Evolutionary conservation across 2,113 vertebrate species (phyloP), one percentile per base, ranked within the genome.

Genomic region (Hyperoodon ampullatus): DNA sequence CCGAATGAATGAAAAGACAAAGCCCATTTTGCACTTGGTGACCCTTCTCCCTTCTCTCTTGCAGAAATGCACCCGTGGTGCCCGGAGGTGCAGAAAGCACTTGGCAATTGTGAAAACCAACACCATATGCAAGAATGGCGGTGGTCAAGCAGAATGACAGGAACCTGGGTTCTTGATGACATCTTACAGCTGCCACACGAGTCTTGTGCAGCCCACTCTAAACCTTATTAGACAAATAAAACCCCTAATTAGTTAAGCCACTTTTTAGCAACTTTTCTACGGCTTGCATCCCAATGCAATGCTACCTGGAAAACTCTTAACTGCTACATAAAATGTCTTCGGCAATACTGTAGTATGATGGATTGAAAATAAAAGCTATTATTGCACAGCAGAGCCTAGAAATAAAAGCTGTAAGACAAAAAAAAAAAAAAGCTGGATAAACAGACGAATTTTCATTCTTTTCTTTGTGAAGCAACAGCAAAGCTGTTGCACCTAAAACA

Each of bases 361-460:
- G 18, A 65, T 42, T 89, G 55, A 88, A 96, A 95, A 92, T 60
- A 84, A 93, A 89, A 95, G 83, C 12, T 84, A 65, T 26, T 74
- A 77, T 7, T 26, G 63, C 53, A 95, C 2, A 93, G 65, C 50
- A 88, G 35, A 83, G 24, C 28, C 82, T 78, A 47, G 39, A 89
- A 93, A 86, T 71, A 70, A 88, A 77, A 61, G 23, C 63, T 39
- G 16, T 26, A 90, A 65, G 39, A 39, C 39, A 39, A 39, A 39
- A 39, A 39, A 39, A 39, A 39, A 39, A 39, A 39, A 39, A 39
- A 39, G 39, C 39, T 47, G 33, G 16, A 61, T 74, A 47, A 75
- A 84, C 11, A 63, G 28, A 90, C 74, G 42, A 35, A 65, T 78
- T 66, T 95, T 50, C 35, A 58, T 71, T 58, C 60, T 53, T 93